Percentiles rank a stretch among this genome's conserved stretches.
Conservation (phyloP, 2,888 invertebrate genomes). For the Barypeithes pellucidus region DNA sequence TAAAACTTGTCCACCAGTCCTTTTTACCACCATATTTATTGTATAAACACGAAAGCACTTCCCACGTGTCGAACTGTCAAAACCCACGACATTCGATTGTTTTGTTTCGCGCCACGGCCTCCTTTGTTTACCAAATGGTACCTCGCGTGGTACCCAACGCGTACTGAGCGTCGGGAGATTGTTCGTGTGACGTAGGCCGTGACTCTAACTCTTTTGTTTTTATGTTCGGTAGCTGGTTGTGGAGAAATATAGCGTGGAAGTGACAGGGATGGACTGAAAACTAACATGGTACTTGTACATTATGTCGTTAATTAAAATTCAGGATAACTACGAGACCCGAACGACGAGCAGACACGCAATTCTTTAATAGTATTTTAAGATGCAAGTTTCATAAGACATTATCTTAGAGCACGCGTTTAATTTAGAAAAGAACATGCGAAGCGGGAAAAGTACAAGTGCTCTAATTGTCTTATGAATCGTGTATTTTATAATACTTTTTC, state of each 20-base stretch:
- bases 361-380: too few relatives aligned
- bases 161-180: constrained; percentile 38
- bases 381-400: too few relatives aligned
- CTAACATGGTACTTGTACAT: too few relatives aligned
- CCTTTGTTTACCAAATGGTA: constrained; percentile 36
- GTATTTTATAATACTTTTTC: too few relatives aligned
- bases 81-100: constrained; percentile 30
- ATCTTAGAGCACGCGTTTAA: too few relatives aligned
- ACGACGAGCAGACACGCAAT: too few relatives aligned
- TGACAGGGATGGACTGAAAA: constrained; percentile 21
- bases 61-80: constrained; percentile 39
- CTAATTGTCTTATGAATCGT: too few relatives aligned
- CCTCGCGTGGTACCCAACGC: constrained; percentile 33
- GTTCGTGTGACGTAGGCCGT: constrained; percentile 35
- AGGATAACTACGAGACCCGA: too few relatives aligned
- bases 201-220: constrained; percentile 41
- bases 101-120: constrained; percentile 16
- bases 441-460: too few relatives aligned
- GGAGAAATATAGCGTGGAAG: constrained; percentile 23
- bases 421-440: too few relatives aligned
- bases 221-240: constrained; percentile 41
- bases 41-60: not conserved
- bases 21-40: not conserved
- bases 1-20: not conserved
- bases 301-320: too few relatives aligned